These are phyloP conservation scores for Anneissia japonica DNA, from an alignment of 35 echinoderm and acorn worm genomes.

Conservation along the genomic window DNA sequence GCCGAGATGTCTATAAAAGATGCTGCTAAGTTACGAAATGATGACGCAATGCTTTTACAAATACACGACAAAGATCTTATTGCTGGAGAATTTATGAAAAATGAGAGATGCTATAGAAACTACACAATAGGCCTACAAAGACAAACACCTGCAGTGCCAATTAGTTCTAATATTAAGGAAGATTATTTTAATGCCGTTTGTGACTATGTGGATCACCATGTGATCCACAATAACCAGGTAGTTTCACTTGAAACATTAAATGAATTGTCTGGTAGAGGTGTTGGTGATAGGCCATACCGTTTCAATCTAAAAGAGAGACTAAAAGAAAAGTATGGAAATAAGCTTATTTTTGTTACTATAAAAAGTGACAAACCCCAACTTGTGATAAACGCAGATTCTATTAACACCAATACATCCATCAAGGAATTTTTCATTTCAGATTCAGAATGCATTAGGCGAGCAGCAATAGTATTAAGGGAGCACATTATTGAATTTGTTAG, in stretches of 20 bases:
- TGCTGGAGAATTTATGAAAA: neutral
- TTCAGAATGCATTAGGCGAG: neutral
- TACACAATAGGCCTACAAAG: neutral
- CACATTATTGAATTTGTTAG: neutral
- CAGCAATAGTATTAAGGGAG: neutral
- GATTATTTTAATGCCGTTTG: neutral
- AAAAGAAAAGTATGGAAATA: neutral
- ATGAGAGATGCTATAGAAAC: neutral
- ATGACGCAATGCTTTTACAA: neutral
- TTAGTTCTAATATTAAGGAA: too few species aligned
- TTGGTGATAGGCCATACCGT: neutral
- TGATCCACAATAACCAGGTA: neutral
- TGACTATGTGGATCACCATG: neutral
- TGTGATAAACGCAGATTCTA: neutral
- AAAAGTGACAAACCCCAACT: neutral
- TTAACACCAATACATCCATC: neutral
- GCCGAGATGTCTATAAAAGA: neutral
- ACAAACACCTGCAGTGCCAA: neutral
- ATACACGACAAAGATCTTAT: neutral
- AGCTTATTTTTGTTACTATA: neutral
- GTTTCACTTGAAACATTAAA: neutral
- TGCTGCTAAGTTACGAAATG: neutral
- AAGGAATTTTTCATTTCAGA: neutral
- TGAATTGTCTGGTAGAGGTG: neutral
- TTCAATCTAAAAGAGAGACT: neutral